Percentiles rank a stretch among this genome's conserved stretches.
These are phyloP conservation scores for Poeciliopsis prolifica DNA, from an alignment of 2,113 vertebrate genomes.

Conservation along the genomic window DNA sequence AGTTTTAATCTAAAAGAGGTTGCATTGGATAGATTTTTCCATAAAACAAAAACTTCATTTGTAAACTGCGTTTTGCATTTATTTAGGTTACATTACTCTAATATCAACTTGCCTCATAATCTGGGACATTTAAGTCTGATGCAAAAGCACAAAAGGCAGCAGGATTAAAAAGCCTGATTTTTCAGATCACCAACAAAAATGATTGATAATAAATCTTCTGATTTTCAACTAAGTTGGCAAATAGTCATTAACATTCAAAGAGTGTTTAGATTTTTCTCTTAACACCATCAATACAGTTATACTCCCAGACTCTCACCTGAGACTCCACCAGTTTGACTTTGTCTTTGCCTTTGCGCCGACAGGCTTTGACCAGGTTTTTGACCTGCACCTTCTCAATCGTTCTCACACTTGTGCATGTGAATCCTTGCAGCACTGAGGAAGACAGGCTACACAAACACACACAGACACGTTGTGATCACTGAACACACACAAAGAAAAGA, in stretches of 20 bases:
- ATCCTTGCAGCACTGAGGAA: constrained; percentile 77
- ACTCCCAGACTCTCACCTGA: constrained; percentile 68
- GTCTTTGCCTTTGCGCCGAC: constrained; percentile 34
- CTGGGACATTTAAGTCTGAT: too few relatives aligned
- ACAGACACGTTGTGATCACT: constrained; percentile 11
- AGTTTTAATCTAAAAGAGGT: too few relatives aligned
- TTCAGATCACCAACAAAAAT: too few relatives aligned
- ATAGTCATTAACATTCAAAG: background rate
- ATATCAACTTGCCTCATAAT: background rate
- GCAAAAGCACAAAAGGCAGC: too few relatives aligned
- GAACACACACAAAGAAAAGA: background rate
- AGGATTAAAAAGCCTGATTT: too few relatives aligned
- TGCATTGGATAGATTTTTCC: background rate
- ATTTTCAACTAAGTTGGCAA: too few relatives aligned
- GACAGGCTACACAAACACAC: constrained; percentile 68
- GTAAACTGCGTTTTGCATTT: background rate
- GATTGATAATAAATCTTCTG: too few relatives aligned
- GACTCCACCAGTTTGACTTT: constrained; percentile 69
- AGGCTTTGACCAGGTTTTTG: constrained; percentile 65
- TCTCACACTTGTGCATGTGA: constrained; percentile 71
- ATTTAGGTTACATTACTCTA: background rate
- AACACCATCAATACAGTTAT: background rate
- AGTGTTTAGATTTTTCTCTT: background rate
- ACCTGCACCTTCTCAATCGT: constrained; percentile 16
- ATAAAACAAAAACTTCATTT: background rate